Evolutionary conservation across 2,113 vertebrate species (phyloP), one percentile per base, ranked within the genome.

Genomic region (Trachemys scripta): DNA sequence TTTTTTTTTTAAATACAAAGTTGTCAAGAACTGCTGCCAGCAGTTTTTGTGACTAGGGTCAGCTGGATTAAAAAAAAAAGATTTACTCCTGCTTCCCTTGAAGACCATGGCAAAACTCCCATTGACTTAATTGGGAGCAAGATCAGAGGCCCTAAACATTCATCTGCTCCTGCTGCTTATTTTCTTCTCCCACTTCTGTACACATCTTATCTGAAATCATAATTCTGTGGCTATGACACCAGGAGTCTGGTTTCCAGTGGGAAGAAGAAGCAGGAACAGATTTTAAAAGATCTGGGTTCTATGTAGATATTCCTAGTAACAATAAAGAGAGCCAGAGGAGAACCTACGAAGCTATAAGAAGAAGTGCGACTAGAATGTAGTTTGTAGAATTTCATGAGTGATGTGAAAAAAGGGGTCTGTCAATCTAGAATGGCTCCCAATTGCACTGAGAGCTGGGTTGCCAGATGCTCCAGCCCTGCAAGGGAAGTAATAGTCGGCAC

Each of bases 51-150:
- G 29, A 45, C 59, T 8, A 8, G n/a, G 10, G 50, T 35, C 42
- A 2, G 20, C 4, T 31, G 13, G 47, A 0, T 29, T 45, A 45
- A 45, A 4, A 5, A 20, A 62, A 11, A 5, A 53, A 38, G 19
- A 19, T 59, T 38, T 3, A 2, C 8, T 13, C 11, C 75, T 2
- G 38, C 20, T 1, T 8, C 16, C 76, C n/a, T 20, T 8, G 42
- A 13, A 49, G 29, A 3, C 0, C 0, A 5, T 51, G 29, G 3
- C n/a, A 2, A 45, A 1, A 0, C 47, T 80, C 85, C 53, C 3
- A 2, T 45, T 69, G 5, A 29, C 49, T 0, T 1, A 45, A 22
- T 29, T 45, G 50, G 84, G 22, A 83, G 25, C 35, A 29, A 79
- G 27, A 80, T 38, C 78, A 62, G 75, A 27, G 25, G 12, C 42